Conservation (phyloP, 2,113 vertebrate species). For the Psittacus erithacus region DNA sequence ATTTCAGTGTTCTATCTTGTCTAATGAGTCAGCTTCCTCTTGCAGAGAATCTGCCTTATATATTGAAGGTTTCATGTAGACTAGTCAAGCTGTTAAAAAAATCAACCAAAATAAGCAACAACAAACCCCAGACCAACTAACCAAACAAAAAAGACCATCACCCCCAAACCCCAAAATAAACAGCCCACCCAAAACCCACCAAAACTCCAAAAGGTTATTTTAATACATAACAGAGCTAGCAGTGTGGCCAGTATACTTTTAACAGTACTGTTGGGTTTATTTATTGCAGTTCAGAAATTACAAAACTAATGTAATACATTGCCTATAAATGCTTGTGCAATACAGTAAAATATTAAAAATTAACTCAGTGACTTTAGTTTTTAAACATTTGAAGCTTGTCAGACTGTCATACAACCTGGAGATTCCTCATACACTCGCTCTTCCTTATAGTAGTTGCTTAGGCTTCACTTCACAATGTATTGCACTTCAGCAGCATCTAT, state of each 20-base stretch:
- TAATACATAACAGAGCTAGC: not conserved
- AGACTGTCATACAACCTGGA: not conserved
- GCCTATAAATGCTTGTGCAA: not conserved
- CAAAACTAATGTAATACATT: not conserved
- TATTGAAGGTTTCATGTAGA: not conserved
- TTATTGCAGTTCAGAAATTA: not conserved
- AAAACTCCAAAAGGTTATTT: not conserved
- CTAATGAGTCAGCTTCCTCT: not conserved
- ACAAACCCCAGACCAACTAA: not conserved
- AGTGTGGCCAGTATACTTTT: not conserved
- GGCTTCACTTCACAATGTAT: not conserved
- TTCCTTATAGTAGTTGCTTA: not conserved
- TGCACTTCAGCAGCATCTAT: not conserved
- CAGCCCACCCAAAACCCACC: not conserved
- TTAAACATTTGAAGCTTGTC: not conserved
- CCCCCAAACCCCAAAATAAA: not conserved
- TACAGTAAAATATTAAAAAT: not conserved
- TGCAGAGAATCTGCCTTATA: not conserved
- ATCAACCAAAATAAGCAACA: fast-evolving
- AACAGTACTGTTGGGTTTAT: not conserved
- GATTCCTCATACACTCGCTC: fast-evolving
- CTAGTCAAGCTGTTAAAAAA: not conserved
- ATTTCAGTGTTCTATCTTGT: not conserved
- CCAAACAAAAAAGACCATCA: not conserved
- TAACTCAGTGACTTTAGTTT: not conserved